phyloP scores from a whole-genome alignment of 2,888 invertebrate species.

The Leptopilina syphax region DNA sequence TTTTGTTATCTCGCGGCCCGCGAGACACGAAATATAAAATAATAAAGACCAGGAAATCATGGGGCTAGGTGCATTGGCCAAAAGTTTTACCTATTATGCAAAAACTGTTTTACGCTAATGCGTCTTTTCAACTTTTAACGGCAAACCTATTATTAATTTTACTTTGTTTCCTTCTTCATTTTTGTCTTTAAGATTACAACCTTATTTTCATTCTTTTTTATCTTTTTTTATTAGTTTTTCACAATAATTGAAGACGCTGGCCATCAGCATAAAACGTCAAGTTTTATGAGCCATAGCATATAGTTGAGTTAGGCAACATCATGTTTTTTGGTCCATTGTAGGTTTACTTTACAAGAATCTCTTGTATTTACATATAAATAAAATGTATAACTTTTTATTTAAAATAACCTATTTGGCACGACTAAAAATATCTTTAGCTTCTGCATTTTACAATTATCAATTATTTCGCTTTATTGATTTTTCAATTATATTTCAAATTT shows the following conservation, averaged over 20 bases:
- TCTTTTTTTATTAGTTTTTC: slow-evolving; percentile 59
- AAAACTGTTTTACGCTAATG: slow-evolving; percentile 73
- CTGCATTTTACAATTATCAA: too few relatives aligned
- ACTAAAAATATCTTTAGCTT: too few relatives aligned
- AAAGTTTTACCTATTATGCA: slow-evolving; percentile 72
- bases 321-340: slow-evolving; percentile 52
- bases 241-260: slow-evolving; percentile 66
- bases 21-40: slow-evolving; percentile 68
- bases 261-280: slow-evolving; percentile 75
- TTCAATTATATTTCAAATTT: too few relatives aligned
- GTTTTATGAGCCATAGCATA: slow-evolving; percentile 74
- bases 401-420: too few relatives aligned
- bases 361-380: neutral
- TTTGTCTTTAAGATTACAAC: neutral
- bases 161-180: slow-evolving; percentile 28
- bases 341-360: slow-evolving; percentile 16
- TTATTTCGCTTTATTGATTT: too few relatives aligned
- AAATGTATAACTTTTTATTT: too few relatives aligned
- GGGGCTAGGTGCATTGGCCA: slow-evolving; percentile 51
- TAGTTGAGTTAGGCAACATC: slow-evolving; percentile 69
- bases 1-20: slow-evolving; percentile 69
- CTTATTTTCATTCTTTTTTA: slow-evolving; percentile 20
- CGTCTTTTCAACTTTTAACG: slow-evolving; percentile 73
- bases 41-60: slow-evolving; percentile 61
- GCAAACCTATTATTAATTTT: slow-evolving; percentile 56